Conservation (phyloP, 2,888 invertebrate genomes). For the Microplitis manilae region DNA sequence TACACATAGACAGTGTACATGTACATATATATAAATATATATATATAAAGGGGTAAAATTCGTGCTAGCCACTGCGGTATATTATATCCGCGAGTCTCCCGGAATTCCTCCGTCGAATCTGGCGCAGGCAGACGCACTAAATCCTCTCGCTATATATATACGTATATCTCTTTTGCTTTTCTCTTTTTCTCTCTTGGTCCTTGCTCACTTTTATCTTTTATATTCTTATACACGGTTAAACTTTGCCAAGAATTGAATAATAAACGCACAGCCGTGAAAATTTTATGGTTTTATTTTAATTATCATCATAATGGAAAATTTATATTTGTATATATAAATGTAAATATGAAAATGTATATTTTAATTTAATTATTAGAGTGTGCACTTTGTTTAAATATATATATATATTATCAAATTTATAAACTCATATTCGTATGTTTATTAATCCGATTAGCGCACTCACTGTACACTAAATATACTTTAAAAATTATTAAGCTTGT, state of each 20-base stretch:
- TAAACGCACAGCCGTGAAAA: constrained; percentile 14
- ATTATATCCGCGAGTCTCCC: constrained; percentile 43
- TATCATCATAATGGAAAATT: constrained; percentile 6
- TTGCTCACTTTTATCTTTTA: constrained; percentile 6
- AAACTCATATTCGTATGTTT: not conserved
- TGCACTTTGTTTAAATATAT: not conserved
- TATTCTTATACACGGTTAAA: constrained; percentile 43
- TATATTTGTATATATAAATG: not conserved
- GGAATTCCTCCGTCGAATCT: constrained; percentile 47
- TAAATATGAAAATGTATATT: not conserved
- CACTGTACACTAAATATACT: not conserved
- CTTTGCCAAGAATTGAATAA: constrained; percentile 36
- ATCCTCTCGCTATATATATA: constrained; percentile 27
- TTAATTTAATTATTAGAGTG: not conserved
- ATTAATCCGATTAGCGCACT: not conserved
- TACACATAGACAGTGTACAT: not conserved
- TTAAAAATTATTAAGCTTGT: not conserved
- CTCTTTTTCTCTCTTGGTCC: constrained; percentile 6
- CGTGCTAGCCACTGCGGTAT: constrained; percentile 36
- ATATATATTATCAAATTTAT: not conserved
- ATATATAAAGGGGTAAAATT: not conserved
- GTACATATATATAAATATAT: not conserved
- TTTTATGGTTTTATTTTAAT: constrained; percentile 2
- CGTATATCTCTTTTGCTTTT: not conserved
- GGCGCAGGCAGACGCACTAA: constrained; percentile 43